Evolutionary conservation across 2,113 vertebrate genomes (phyloP), one percentile per base, ranked within the genome.

Genomic region (Nestor notabilis): DNA sequence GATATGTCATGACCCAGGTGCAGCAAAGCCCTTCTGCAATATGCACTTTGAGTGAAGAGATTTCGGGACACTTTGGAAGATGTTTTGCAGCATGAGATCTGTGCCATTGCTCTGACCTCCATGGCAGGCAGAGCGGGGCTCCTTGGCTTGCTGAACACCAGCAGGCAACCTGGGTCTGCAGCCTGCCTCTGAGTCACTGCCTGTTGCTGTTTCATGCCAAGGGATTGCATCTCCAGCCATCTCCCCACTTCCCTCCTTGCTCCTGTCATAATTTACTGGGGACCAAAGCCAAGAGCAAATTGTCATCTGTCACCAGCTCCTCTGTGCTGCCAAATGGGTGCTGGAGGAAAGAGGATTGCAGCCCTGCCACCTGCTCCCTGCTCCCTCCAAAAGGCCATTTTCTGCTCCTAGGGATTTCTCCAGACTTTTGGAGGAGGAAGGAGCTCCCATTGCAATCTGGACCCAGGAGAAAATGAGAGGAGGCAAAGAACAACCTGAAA

Each of bases 121-220:
- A 21, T 1, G 0, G 10, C 25, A 69, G 44, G 50, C 47, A 82
- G 53, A 53, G 13, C 16, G 1, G 1, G 20, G 17, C 16, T 78
- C 49, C 53, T 53, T 1, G 1, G 13, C 21, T 55, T 4, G 0
- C 21, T 29, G n/a, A 1, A 0, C 1, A 5, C 24, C 41, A 74
- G 46, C 39, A 55, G 25, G 69, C 1, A n/a, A 37, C 53, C n/a
- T 0, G 5, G 44, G 44, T 15, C 41, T 33, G 15, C 16, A 17
- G 24, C 11, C 12, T 72, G 16, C 19, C 37, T 81, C 58, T 21
- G 37, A 63, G 31, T 46, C 64, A 39, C 27, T 58, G 75, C 28
- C 50, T 37, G 39, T 20, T 2, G 0, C 29, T 50, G 23, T 14
- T 52, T 41, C 16, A 21, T 43, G 49, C 21, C 29, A 24, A 35